phyloP scores from a whole-genome alignment of 2,888 invertebrate species.

The Malacosoma neustria region DNA sequence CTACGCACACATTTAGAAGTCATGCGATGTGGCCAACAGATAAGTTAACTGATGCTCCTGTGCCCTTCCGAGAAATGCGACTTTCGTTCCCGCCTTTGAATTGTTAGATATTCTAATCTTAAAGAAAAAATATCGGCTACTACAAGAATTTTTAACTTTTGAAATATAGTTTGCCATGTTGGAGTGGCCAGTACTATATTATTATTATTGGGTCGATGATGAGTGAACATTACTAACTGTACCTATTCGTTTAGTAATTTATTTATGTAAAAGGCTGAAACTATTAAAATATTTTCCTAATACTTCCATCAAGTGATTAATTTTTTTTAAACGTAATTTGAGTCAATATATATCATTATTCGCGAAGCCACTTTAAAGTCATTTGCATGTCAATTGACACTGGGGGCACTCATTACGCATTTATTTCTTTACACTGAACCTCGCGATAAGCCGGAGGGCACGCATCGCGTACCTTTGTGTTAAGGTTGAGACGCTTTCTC shows the following conservation, averaged over 20 bases:
- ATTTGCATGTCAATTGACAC: slow-evolving; percentile 48
- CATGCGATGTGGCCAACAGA: slow-evolving; percentile 12
- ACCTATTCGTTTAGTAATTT: no score
- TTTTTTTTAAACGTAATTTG: no score
- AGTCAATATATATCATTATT: no score
- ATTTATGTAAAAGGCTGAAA: no score
- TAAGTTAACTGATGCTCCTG: slow-evolving; percentile 14
- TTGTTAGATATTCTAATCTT: not conserved
- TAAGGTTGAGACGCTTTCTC: no score
- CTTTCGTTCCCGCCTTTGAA: slow-evolving; percentile 7
- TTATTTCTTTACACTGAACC: slow-evolving; percentile 14
- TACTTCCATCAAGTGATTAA: no score
- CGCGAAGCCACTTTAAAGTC: slow-evolving; percentile 23
- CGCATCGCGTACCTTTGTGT: not conserved
- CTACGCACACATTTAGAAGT: slow-evolving; percentile 17
- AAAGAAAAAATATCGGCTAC: not conserved
- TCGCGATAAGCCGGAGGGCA: not conserved
- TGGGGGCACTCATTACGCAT: slow-evolving; percentile 24
- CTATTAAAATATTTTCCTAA: no score
- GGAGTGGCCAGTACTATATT: no score
- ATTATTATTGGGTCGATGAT: no score
- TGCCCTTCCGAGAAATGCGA: slow-evolving; percentile 19
- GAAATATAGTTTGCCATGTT: no score
- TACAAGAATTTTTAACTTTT: not conserved
- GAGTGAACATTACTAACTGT: no score